phyloP scores from a whole-genome alignment of 1,140 invertebrate genomes.

The Trachymyrmex cornetzi region DNA sequence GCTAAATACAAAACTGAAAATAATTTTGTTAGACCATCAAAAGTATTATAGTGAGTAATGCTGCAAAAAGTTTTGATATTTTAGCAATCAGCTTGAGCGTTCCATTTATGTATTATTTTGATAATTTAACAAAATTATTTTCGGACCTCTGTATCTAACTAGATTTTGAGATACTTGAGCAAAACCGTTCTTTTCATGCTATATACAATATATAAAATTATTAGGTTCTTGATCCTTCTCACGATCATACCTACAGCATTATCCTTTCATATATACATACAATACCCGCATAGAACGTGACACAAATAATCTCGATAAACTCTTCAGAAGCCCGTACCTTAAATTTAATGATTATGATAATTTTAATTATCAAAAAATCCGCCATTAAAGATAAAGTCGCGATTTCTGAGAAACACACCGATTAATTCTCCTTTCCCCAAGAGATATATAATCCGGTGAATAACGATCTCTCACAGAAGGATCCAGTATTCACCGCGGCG shows the following conservation, averaged over 20 bases:
- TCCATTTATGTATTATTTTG: no score
- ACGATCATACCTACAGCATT: no score
- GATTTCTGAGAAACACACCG: background rate
- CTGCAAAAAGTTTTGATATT: no score
- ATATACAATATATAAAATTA: background rate
- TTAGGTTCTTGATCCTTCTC: background rate
- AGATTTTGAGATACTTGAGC: no score
- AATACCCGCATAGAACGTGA: background rate
- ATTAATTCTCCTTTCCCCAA: background rate
- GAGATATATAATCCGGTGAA: slow-evolving; percentile 29
- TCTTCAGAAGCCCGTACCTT: background rate
- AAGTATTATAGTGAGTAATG: no score
- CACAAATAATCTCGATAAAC: background rate
- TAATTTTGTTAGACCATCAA: no score
- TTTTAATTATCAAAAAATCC: background rate
- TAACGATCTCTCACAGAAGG: slow-evolving; percentile 34
- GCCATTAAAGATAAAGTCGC: slow-evolving; percentile 18
- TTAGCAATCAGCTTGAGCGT: no score
- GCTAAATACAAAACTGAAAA: no score
- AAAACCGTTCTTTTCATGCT: no score
- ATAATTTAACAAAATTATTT: no score
- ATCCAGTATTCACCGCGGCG: slow-evolving; percentile 12
- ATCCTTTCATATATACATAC: background rate
- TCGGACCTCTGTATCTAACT: no score
- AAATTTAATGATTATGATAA: slow-evolving; percentile 26